A percentile compares a stretch with the other conserved stretches of the same genome.
Conservation (phyloP, 2,113 vertebrate species). For the Puntigrus tetrazona region DNA sequence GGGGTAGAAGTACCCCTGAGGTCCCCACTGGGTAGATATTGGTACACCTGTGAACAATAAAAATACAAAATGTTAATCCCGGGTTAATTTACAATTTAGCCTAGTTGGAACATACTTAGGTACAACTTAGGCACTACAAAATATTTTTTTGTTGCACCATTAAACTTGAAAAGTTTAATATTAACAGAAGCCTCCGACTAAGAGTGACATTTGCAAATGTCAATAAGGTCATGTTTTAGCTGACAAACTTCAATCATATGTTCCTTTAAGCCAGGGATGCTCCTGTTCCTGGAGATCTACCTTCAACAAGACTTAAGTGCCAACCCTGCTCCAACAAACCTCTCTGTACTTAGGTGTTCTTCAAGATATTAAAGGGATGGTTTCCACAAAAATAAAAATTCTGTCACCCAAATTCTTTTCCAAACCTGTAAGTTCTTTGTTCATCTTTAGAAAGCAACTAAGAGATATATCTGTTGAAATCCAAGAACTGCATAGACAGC, state of each 20-base stretch:
- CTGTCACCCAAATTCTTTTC: too few species aligned
- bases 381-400: too few species aligned
- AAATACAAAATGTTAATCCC: slow-evolving; percentile 12
- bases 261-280: neutral
- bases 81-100: too few species aligned
- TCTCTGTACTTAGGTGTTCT: neutral
- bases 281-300: neutral
- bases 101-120: neutral
- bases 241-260: neutral
- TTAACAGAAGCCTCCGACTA: too few species aligned
- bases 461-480: too few species aligned
- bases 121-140: too few species aligned
- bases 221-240: neutral
- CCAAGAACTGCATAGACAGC: too few species aligned
- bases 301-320: neutral
- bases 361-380: too few species aligned
- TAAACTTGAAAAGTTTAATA: too few species aligned
- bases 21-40: slow-evolving; percentile 86
- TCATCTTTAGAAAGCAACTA: too few species aligned
- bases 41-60: slow-evolving; percentile 76
- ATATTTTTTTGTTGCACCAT: too few species aligned
- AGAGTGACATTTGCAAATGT: neutral
- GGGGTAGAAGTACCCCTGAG: slow-evolving; percentile 89
- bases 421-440: too few species aligned
- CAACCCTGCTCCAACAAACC: neutral